A percentile compares a stretch with the other conserved stretches of the same genome.
These are phyloP conservation scores for Heliocidaris tuberculata DNA, from an alignment of 35 echinoderm and acorn worm genomes.

Conservation along the genomic window DNA sequence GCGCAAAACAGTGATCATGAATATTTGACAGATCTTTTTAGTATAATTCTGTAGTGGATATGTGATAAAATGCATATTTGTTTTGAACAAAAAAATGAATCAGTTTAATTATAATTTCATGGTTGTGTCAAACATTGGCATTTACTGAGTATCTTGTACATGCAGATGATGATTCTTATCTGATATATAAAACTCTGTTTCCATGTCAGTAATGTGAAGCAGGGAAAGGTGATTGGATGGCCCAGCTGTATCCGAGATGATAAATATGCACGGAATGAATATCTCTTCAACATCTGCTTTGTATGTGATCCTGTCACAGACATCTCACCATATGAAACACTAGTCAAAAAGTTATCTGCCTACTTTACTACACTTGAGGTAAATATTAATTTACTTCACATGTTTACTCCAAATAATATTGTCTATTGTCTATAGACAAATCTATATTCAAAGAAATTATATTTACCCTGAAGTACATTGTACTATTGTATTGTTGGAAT, in stretches of 20 bases:
- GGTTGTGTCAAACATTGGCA: too few species aligned
- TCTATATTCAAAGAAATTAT: too few species aligned
- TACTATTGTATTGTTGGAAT: too few species aligned
- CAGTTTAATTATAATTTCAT: too few species aligned
- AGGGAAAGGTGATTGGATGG: slow-evolving; percentile 90
- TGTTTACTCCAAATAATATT: too few species aligned
- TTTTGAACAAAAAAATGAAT: too few species aligned
- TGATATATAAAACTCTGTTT: background rate
- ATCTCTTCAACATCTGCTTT: slow-evolving; percentile 93
- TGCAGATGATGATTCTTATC: background rate
- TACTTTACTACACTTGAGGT: slow-evolving; percentile 93
- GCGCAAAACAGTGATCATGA: too few species aligned
- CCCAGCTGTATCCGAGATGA: slow-evolving; percentile 86
- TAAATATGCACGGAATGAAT: slow-evolving; percentile 93
- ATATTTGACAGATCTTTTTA: background rate
- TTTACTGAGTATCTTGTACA: too few species aligned
- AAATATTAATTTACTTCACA: background rate
- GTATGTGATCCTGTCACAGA: slow-evolving; percentile 70
- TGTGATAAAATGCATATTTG: background rate
- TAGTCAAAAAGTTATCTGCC: slow-evolving; percentile 91
- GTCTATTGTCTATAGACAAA: too few species aligned
- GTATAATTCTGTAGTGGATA: background rate
- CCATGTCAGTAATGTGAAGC: slow-evolving; percentile 58
- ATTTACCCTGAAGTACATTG: too few species aligned
- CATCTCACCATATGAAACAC: slow-evolving; percentile 81